Conservation (phyloP, 2,888 invertebrate species). For the Lepidochitona cinerea region DNA sequence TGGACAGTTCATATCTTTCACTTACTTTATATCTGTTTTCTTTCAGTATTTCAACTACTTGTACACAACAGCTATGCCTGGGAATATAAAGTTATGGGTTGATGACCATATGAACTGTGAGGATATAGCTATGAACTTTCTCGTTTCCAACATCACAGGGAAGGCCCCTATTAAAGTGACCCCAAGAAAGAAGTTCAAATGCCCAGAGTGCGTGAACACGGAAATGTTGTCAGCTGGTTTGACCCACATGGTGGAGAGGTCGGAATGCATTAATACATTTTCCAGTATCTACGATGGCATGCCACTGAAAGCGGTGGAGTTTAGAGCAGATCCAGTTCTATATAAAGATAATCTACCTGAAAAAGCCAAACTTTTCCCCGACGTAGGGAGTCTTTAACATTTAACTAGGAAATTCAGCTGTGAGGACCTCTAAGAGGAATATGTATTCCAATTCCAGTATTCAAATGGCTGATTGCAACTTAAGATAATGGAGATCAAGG, state of each 20-base stretch:
- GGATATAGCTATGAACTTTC: slow-evolving; percentile 98
- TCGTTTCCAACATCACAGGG: slow-evolving; percentile 92
- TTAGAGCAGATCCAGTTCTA: slow-evolving; percentile 94
- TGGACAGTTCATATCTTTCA: too few species aligned
- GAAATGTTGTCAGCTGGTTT: slow-evolving; percentile 95
- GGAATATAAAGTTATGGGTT: slow-evolving; percentile 88
- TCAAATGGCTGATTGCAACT: too few species aligned
- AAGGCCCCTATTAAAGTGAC: slow-evolving; percentile 93
- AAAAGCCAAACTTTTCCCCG: slow-evolving; percentile 82
- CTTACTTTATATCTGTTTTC: slow-evolving; percentile 13
- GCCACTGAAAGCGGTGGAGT: slow-evolving; percentile 91
- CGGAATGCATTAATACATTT: slow-evolving; percentile 89
- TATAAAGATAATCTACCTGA: slow-evolving; percentile 83
- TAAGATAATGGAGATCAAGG: too few species aligned
- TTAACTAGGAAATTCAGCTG: too few species aligned
- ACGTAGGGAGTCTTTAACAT: slow-evolving; percentile 89
- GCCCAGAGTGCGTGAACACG: slow-evolving; percentile 93
- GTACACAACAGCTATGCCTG: slow-evolving; percentile 91
- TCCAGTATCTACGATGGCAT: slow-evolving; percentile 86
- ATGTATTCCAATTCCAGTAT: too few species aligned
- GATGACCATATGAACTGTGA: slow-evolving; percentile 98
- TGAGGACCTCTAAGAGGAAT: too few species aligned
- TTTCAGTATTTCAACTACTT: slow-evolving; percentile 89
- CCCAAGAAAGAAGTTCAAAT: slow-evolving; percentile 96
- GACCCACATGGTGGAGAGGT: slow-evolving; percentile 90